Conservation (phyloP, 2,888 invertebrate genomes). For the Ophion slaviceki region DNA sequence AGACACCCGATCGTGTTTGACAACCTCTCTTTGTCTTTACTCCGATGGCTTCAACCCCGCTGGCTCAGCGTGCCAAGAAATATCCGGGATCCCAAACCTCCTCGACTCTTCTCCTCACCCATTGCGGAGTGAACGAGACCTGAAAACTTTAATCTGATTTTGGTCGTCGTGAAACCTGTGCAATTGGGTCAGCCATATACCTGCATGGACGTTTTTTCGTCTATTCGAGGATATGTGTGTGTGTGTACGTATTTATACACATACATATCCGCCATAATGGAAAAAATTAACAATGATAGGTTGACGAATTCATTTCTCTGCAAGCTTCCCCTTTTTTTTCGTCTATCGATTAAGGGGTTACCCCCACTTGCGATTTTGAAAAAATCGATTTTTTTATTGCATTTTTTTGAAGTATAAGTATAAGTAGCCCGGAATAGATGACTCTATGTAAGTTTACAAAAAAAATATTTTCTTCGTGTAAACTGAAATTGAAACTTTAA, state of each 20-base stretch:
- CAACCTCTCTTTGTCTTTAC: constrained; percentile 22
- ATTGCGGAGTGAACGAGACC: constrained; percentile 47
- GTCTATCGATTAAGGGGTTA: neutral
- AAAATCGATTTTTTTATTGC: too few relatives aligned
- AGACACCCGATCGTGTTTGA: constrained; percentile 28
- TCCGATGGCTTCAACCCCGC: constrained; percentile 36
- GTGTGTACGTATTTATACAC: neutral
- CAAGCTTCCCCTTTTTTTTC: neutral
- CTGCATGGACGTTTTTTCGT: too few relatives aligned
- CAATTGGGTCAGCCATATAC: constrained; percentile 48
- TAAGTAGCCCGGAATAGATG: too few relatives aligned
- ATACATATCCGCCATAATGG: neutral
- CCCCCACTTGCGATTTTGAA: too few relatives aligned
- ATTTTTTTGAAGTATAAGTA: too few relatives aligned
- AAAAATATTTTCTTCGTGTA: too few relatives aligned
- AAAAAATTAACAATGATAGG: constrained; percentile 4
- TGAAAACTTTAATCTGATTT: constrained; percentile 61
- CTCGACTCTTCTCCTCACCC: constrained; percentile 23
- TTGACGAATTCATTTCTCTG: neutral
- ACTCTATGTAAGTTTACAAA: too few relatives aligned
- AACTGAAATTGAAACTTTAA: too few relatives aligned
- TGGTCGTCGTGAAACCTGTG: constrained; percentile 52
- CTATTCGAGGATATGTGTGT: neutral
- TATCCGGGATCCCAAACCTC: constrained; percentile 38
- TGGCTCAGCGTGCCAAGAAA: constrained; percentile 58